Percentiles rank a stretch among this genome's conserved stretches.
Evolutionary conservation across 1,140 invertebrate species (phyloP).

Genomic region (Drosophila malerkotliana): DNA sequence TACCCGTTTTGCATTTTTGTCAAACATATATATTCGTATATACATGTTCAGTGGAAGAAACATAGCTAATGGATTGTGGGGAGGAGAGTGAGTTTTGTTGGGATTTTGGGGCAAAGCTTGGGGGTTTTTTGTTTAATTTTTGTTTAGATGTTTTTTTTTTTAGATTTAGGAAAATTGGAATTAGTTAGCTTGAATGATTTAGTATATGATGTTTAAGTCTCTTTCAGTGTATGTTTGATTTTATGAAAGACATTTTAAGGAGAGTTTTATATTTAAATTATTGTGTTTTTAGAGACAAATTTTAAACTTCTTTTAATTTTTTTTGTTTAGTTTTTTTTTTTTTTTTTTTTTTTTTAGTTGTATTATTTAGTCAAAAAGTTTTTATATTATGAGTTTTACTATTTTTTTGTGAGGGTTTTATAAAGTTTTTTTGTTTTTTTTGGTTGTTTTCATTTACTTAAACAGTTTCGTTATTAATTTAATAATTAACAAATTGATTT

Average conservation of each 20-base stretch:
- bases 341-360: conserved; percentile 35
- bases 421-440: conserved; percentile 48
- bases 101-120: conserved; percentile 34
- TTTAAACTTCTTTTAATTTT: conserved; percentile 36
- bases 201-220: conserved; percentile 65
- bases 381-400: conserved; percentile 66
- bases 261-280: conserved; percentile 67
- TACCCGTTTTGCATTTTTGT: conserved; percentile 68
- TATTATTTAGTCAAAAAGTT: conserved; percentile 77
- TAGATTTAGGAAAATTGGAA: conserved; percentile 68
- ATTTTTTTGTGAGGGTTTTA: conserved; percentile 57
- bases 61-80: conserved; percentile 44
- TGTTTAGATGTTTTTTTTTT: conserved; percentile 45
- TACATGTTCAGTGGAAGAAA: conserved; percentile 61
- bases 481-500: conserved; percentile 85
- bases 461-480: conserved; percentile 85
- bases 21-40: conserved; percentile 37
- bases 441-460: conserved; percentile 79
- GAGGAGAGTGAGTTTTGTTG: background rate
- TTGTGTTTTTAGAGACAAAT: conserved; percentile 62
- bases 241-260: conserved; percentile 63
- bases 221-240: conserved; percentile 56
- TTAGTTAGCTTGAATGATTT: conserved; percentile 74
- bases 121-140: conserved; percentile 34
- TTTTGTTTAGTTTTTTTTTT: conserved; percentile 47